phyloP scores from a whole-genome alignment of 2,113 vertebrate genomes.

The Rhinoderma darwinii region DNA sequence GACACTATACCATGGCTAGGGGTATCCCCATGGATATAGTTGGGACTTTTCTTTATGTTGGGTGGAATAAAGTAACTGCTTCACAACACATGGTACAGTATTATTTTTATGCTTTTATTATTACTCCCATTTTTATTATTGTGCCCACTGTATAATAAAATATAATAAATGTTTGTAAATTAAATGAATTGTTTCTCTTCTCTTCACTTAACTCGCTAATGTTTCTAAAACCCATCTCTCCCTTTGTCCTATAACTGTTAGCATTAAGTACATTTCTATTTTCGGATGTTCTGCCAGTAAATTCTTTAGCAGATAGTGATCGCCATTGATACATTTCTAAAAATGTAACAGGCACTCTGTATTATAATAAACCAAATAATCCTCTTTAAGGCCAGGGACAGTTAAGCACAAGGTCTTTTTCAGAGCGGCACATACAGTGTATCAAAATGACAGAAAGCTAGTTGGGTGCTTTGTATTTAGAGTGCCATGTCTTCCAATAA shows the following conservation, averaged over 20 bases:
- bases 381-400: neutral
- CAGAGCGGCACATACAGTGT: neutral
- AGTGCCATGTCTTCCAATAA: slow-evolving; percentile 5
- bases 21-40: no score
- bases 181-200: neutral
- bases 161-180: neutral
- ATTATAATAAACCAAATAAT: slow-evolving; percentile 28
- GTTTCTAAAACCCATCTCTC: neutral
- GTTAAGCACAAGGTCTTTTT: slow-evolving; percentile 21
- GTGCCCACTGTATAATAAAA: neutral
- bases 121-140: no score
- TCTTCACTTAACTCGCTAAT: neutral
- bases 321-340: neutral
- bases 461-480: neutral
- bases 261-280: neutral
- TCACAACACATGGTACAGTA: no score
- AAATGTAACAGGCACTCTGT: neutral
- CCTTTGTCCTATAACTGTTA: neutral
- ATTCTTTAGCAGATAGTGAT: neutral
- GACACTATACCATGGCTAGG: no score
- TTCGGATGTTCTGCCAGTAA: neutral
- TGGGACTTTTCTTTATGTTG: no score
- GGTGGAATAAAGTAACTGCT: no score
- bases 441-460: neutral
- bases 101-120: neutral